Percentiles rank a stretch among this genome's conserved stretches.
Evolutionary conservation across 2,113 vertebrate species (phyloP).

Genomic region (Phaetusa simplex): DNA sequence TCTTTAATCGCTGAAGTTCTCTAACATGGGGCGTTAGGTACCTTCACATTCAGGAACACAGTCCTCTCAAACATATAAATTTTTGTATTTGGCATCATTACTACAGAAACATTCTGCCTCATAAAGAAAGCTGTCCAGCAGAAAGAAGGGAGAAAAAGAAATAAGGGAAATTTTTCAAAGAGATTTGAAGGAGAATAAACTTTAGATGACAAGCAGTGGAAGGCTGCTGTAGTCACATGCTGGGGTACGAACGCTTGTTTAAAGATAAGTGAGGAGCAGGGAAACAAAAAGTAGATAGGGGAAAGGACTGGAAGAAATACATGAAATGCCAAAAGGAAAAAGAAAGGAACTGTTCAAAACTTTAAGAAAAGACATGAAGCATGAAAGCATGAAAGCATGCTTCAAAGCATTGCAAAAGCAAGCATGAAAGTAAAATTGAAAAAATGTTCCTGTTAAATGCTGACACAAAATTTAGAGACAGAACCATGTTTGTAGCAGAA

Average conservation of each 20-base stretch:
- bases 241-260: neutral
- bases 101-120: neutral
- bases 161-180: neutral
- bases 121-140: neutral
- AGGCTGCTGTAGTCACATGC: neutral
- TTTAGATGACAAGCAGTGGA: neutral
- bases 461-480: neutral
- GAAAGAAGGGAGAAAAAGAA: neutral
- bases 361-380: neutral
- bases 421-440: neutral
- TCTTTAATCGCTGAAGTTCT: neutral
- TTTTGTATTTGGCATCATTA: neutral
- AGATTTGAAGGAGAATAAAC: conserved; percentile 34
- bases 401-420: no score
- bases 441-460: neutral
- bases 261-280: neutral
- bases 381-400: no score
- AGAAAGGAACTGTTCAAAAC: neutral
- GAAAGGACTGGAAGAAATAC: neutral
- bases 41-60: neutral
- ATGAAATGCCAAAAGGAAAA: neutral
- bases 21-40: neutral
- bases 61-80: neutral
- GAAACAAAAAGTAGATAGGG: neutral
- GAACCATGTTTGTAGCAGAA: neutral